These are phyloP conservation scores for Myotis pilosus DNA, from an alignment of 2,797 vertebrate species.

Conservation along the genomic window DNA sequence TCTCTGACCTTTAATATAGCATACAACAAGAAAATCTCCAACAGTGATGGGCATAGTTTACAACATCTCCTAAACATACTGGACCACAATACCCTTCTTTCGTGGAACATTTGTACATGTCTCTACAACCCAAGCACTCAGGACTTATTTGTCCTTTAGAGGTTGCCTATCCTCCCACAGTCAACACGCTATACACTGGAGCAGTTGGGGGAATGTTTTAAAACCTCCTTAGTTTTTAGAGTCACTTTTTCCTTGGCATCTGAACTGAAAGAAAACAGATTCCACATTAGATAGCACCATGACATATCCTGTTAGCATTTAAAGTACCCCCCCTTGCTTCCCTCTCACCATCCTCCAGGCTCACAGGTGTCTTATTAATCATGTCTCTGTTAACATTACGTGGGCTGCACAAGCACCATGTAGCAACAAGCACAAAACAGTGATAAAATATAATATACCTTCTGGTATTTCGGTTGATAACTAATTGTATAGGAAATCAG, in stretches of 20 bases:
- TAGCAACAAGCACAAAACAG: neutral
- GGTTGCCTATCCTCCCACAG: neutral
- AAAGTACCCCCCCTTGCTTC: neutral
- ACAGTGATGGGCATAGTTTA: neutral
- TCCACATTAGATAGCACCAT: neutral
- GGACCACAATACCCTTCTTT: neutral
- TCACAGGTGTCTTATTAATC: neutral
- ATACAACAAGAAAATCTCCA: constrained; percentile 12
- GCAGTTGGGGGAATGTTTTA: neutral
- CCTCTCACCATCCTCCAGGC: neutral
- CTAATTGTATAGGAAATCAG: neutral
- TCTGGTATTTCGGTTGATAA: neutral
- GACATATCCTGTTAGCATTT: neutral
- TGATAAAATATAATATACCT: neutral
- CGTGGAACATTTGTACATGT: neutral
- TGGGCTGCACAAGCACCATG: neutral
- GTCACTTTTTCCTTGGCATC: neutral
- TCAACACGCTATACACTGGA: neutral
- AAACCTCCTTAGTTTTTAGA: neutral
- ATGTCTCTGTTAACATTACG: neutral
- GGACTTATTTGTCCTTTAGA: neutral
- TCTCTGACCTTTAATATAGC: neutral
- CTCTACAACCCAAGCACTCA: neutral
- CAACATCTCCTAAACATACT: neutral
- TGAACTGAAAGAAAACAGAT: neutral